A percentile compares a stretch with the other conserved stretches of the same genome.
phyloP scores from a whole-genome alignment of 2,113 vertebrate species.

The Theristicus caerulescens region DNA sequence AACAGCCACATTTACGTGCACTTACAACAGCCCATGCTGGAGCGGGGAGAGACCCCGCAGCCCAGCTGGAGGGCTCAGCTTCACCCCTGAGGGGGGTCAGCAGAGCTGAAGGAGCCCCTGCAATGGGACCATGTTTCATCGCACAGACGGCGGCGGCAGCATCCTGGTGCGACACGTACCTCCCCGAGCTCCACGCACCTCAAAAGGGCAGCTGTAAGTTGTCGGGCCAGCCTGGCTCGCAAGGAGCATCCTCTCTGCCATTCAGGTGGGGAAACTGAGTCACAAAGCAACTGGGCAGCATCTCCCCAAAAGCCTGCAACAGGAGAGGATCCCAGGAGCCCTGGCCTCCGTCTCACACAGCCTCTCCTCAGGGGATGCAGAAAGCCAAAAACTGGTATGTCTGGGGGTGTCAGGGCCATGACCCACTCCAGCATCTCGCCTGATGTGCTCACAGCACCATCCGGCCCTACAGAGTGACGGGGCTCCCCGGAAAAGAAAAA shows the following conservation, averaged over 20 bases:
- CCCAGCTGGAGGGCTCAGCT: not conserved
- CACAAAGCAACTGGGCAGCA: not conserved
- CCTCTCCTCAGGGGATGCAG: rapidly evolving
- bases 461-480: rapidly evolving
- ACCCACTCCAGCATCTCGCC: not conserved
- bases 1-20: rapidly evolving
- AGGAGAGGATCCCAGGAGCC: not conserved
- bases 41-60: not conserved
- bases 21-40: not conserved
- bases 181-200: not conserved
- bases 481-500: not conserved
- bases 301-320: not conserved
- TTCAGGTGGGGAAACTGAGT: not conserved
- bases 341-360: too few relatives aligned
- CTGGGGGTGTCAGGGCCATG: rapidly evolving
- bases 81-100: too few relatives aligned
- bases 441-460: not conserved
- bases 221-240: not conserved
- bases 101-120: not conserved
- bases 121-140: not conserved
- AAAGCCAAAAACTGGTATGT: not conserved
- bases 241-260: not conserved
- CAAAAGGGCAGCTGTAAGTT: not conserved
- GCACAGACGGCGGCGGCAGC: not conserved
- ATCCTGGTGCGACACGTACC: not conserved